phyloP scores from a whole-genome alignment of 1,140 invertebrate species.

The Drosophila bifasciata region DNA sequence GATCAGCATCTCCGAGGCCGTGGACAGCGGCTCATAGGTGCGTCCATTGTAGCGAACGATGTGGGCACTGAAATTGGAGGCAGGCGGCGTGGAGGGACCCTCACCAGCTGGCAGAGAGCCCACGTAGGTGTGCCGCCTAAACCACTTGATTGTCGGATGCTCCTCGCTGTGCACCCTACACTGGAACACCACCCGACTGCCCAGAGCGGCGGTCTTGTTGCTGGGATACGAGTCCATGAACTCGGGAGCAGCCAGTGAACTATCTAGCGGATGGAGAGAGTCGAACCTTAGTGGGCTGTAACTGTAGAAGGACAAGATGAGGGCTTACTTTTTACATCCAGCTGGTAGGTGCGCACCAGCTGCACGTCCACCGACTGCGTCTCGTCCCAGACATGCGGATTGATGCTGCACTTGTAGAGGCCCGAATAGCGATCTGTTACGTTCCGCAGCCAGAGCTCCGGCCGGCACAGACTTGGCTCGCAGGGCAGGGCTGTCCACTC shows the following conservation, averaged over 20 bases:
- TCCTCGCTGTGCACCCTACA: conserved; percentile 78
- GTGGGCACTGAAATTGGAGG: conserved; percentile 64
- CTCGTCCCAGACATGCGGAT: conserved; percentile 61
- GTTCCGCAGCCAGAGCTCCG: conserved; percentile 70
- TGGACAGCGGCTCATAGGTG: conserved; percentile 66
- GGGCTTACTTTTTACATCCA: conserved; percentile 74
- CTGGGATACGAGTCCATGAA: conserved; percentile 73
- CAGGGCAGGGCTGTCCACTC: conserved; percentile 78
- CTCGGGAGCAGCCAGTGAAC: conserved; percentile 66
- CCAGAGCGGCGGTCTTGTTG: conserved; percentile 57
- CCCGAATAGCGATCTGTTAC: conserved; percentile 78
- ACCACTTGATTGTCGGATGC: conserved; percentile 80
- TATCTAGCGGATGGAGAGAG: conserved; percentile 43
- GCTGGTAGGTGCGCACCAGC: conserved; percentile 74
- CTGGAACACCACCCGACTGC: conserved; percentile 72
- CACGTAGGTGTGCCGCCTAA: conserved; percentile 41
- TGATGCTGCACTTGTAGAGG: conserved; percentile 78
- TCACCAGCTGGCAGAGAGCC: conserved; percentile 26
- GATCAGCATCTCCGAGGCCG: conserved; percentile 65
- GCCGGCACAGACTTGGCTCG: conserved; percentile 66
- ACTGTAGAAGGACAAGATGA: neutral
- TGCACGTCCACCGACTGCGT: conserved; percentile 63
- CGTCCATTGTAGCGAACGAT: conserved; percentile 73
- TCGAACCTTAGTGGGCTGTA: neutral
- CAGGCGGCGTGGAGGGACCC: neutral